Conservation (phyloP, 2,797 vertebrate species). For the Smutsia gigantea region DNA sequence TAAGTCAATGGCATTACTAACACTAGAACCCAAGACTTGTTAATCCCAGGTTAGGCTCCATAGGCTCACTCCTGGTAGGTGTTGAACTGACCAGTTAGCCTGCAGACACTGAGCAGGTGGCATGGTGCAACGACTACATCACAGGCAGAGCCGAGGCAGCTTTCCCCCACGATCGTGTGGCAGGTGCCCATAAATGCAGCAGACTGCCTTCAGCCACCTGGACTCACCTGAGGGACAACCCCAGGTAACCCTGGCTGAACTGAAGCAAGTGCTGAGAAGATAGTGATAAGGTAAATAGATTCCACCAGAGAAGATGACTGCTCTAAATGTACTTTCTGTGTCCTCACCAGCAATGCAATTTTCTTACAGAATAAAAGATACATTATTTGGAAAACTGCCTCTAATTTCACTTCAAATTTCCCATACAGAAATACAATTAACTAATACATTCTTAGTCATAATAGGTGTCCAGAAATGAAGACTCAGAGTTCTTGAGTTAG, state of each 20-base stretch:
- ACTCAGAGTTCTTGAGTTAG: fast-evolving
- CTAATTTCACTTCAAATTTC: background rate
- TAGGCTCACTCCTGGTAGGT: background rate
- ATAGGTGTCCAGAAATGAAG: background rate
- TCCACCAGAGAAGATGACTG: background rate
- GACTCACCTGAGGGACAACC: background rate
- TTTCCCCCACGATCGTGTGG: background rate
- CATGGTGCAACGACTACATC: background rate
- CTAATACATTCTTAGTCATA: background rate
- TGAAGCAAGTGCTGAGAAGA: background rate
- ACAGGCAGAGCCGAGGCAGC: background rate
- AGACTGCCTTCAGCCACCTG: background rate
- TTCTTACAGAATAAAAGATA: background rate
- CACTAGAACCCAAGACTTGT: background rate
- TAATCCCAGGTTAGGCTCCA: too few species aligned
- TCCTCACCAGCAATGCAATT: background rate
- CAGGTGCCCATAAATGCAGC: background rate
- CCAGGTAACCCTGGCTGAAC: background rate
- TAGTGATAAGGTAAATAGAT: background rate
- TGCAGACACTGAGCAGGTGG: background rate
- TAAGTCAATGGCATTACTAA: background rate
- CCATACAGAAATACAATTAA: background rate
- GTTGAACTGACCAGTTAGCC: background rate
- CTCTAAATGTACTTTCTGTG: background rate
- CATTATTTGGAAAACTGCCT: background rate